Evolutionary conservation across 2,888 invertebrate species (phyloP).

Genomic region (Melanophora roralis): DNA sequence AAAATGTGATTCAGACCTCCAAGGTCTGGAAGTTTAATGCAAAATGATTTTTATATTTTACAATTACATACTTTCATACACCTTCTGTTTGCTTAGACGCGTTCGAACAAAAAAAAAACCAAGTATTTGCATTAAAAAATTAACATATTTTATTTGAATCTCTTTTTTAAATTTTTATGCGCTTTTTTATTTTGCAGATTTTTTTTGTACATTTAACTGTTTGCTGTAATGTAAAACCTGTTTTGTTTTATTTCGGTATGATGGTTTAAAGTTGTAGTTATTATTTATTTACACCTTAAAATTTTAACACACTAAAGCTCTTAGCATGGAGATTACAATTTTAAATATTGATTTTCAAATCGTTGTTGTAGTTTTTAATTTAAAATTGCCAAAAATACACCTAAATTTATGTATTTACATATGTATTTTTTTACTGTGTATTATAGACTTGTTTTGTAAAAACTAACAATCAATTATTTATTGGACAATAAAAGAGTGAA

Average conservation of each 20-base stretch:
- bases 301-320: neutral
- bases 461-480: conserved; percentile 48
- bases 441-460: conserved; percentile 40
- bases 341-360: no score
- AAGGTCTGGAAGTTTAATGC: no score
- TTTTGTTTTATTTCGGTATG: conserved; percentile 13
- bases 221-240: neutral
- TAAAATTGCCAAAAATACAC: no score
- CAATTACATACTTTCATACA: conserved; percentile 22
- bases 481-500: conserved; percentile 18
- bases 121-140: neutral
- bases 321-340: no score
- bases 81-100: conserved; percentile 6
- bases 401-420: neutral
- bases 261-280: conserved; percentile 59
- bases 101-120: neutral
- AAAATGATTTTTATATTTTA: neutral
- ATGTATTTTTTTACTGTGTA: neutral
- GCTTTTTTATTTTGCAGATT: conserved; percentile 44
- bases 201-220: neutral
- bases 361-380: no score
- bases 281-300: neutral
- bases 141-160: conserved; percentile 6
- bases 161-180: no score
- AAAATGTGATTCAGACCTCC: no score